Base-by-base conservation (phyloP, 2,888 invertebrate species). In the Drosophila borealis region DNA sequence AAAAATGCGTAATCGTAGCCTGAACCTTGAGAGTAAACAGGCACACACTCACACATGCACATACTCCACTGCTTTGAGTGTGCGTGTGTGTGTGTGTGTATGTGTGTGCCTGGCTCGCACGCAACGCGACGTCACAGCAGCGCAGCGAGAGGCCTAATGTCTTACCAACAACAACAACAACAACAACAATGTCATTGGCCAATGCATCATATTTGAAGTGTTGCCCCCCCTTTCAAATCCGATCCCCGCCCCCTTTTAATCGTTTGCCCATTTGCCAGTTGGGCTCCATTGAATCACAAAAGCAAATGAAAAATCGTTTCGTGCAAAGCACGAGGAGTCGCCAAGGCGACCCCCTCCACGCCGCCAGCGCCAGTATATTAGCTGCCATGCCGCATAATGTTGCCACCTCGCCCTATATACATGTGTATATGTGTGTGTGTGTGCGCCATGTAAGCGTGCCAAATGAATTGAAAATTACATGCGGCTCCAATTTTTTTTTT, bases 11-110 rank as follows among this genome's bases (percentile, higher is more conserved):
- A 84, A 83, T 81, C 88, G 81, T 86, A 88, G 81, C 84, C 78
- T 83, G 81, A 88, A 81, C 89, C 87, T 87, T 87, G 89, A 87
- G 88, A 87, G 88, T 84, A 88, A 86, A 86, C 81, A 83, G 76
- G 61, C 65, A 71, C 73, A 61, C 70, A 50, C 62, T 50, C 56
- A 67, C 48, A 62, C 41, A 49, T 8, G 29, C 21, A 49, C 34
- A 39, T 19, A 36, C 19, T 19, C 41, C 44, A 10, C 53, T 48
- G 49, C 33, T 25, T 17, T 21, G 33, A 53, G 25, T 11, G 17
- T 17, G 36, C 42, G 34, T 54, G 25, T 45, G 14, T 17, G 10
- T 25, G 29, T 14, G 44, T 51, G 33, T 37, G 19, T 53, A 19
- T 44, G 67, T 60, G 48, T 55, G 65, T 50, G 64, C 54, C 19